Base-by-base conservation (phyloP, 2,113 vertebrate genomes). In the Montifringilla adamsi region DNA sequence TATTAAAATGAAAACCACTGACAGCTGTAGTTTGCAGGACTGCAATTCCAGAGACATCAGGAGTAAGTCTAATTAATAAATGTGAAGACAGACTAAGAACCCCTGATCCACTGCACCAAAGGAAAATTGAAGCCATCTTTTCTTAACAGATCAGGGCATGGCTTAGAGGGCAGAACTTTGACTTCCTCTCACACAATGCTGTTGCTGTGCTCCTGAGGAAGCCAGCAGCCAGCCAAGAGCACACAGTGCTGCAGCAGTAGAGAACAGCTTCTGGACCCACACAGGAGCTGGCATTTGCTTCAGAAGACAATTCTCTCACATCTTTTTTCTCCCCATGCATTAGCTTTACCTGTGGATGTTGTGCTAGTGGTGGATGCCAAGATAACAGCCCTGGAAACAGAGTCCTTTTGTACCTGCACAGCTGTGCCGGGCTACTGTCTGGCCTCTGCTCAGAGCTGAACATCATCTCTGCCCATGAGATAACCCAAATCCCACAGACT, bases 1-100 rank as follows among this genome's bases (percentile, higher is more conserved):
- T 53, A 64, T 56, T 73, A 69, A 95, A 95, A 82, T 1, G 14
- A 92, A 95, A 95, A 94, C 43, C 49, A 95, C 73, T 77, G 92
- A 79, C 80, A 93, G 89, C 68, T 95, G 27, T 7, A 75, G 86
- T 72, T 84, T 85, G 78, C 75, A 82, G 93, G 58, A 92, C 78
- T 72, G 86, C 49, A 90, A 41, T 90, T 87, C 56, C 55, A 62
- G 77, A 95, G 72, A 92, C 78, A 88, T 74, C 50, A n/a, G 90
- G 47, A 92, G 23, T 76, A 96, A 97, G 96, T 80, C 94, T 76
- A 96, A 96, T 83, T 87, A 91, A 64, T 85, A 79, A 87, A 18
- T 72, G 70, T 56, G 11, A 88, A 95, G 50, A 96, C 73, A 85
- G 78, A 88, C 69, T 35, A 82, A 44, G 46, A 91, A 83, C 46